phyloP scores from a whole-genome alignment of 2,797 vertebrate species.

The Lepus oiostolus region DNA sequence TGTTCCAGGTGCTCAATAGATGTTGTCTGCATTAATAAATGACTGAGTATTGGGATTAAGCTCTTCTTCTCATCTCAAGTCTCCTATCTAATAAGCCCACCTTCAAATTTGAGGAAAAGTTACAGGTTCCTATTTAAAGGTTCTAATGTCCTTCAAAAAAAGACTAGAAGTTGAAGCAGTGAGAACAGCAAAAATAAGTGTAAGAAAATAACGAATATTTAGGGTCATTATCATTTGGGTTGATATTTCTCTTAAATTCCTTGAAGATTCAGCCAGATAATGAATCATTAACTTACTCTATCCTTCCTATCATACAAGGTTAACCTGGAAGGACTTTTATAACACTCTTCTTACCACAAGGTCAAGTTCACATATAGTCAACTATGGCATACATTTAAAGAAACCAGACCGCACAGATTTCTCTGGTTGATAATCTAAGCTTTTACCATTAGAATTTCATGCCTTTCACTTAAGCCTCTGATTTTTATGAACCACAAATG shows the following conservation, averaged over 20 bases:
- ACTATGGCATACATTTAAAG: not conserved
- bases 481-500: slow-evolving; percentile 54
- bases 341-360: not conserved
- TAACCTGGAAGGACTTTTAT: not conserved
- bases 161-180: not conserved
- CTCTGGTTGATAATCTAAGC: not conserved
- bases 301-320: not conserved
- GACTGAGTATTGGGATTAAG: not conserved
- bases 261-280: not conserved
- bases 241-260: not conserved
- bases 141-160: not conserved
- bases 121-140: not conserved
- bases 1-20: not conserved
- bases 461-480: not conserved
- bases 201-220: slow-evolving; percentile 33
- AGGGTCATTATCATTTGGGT: not conserved
- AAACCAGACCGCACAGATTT: not conserved
- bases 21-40: not conserved
- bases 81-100: not conserved
- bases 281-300: not conserved
- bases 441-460: slow-evolving; percentile 27
- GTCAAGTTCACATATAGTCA: not conserved
- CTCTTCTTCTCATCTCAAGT: not conserved
- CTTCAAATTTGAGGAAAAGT: not conserved
- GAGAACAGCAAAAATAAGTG: not conserved